A percentile compares a stretch with the other conserved stretches of the same genome.
These are phyloP conservation scores for Theristicus caerulescens DNA, from an alignment of 2,113 vertebrate genomes.

Conservation along the genomic window DNA sequence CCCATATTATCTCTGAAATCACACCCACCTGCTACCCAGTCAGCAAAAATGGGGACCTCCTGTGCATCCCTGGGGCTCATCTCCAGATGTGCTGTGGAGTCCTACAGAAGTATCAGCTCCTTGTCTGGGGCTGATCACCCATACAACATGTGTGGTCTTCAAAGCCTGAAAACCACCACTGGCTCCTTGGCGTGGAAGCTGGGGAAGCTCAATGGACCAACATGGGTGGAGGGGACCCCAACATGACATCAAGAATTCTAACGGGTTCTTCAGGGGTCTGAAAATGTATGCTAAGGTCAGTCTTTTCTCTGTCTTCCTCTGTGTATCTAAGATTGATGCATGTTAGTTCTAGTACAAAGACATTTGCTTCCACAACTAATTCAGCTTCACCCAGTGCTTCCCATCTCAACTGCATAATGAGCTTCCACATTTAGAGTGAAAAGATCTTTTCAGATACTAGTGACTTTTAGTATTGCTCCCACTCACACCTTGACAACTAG, in stretches of 20 bases:
- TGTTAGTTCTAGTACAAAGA: neutral
- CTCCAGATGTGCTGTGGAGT: neutral
- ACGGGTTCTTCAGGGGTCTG: neutral
- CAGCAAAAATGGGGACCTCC: neutral
- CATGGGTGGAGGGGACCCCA: neutral
- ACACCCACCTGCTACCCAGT: neutral
- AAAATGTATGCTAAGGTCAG: neutral
- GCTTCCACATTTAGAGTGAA: neutral
- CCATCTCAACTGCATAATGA: neutral
- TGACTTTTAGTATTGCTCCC: neutral
- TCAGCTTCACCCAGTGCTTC: neutral
- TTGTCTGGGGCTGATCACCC: neutral
- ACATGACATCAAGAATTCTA: neutral
- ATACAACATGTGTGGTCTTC: neutral
- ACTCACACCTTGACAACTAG: neutral
- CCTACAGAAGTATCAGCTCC: neutral
- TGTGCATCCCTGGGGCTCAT: rapidly evolving
- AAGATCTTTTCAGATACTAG: neutral
- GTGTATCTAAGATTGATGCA: neutral
- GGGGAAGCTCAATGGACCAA: neutral
- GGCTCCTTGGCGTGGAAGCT: neutral
- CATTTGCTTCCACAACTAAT: neutral
- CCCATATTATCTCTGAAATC: neutral
- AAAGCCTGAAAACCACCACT: neutral
- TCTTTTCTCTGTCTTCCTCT: neutral